Conservation (phyloP, 2,113 vertebrate genomes). For the Eidolon helvum region DNA sequence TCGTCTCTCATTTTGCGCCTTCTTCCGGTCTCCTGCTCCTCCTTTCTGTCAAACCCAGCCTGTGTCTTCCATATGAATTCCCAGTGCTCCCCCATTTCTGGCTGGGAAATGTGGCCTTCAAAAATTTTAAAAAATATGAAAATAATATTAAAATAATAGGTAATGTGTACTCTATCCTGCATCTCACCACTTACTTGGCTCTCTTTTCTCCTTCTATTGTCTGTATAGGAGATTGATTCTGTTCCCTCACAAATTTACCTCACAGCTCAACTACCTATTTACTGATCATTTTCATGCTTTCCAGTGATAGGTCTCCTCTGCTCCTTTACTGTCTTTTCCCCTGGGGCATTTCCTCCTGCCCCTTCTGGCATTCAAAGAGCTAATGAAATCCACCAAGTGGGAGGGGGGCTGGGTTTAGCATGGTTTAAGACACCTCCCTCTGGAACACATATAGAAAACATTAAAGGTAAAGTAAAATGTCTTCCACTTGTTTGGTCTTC, state of each 20-base stretch:
- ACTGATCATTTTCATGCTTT: not conserved
- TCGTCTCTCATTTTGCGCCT: not conserved
- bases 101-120: not conserved
- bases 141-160: not conserved
- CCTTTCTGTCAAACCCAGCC: not conserved
- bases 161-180: not conserved
- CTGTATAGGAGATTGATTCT: not conserved
- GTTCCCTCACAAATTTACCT: no score
- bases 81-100: not conserved
- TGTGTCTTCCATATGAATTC: not conserved
- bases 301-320: not conserved
- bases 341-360: not conserved
- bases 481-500: not conserved
- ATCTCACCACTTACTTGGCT: not conserved
- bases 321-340: not conserved
- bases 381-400: not conserved
- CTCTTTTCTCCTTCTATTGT: not conserved
- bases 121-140: not conserved
- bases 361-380: not conserved
- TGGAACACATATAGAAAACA: not conserved
- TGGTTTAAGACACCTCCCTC: not conserved
- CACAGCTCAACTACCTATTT: not conserved
- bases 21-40: not conserved
- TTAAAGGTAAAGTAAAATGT: not conserved
- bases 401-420: not conserved